A percentile compares a stretch with the other conserved stretches of the same genome.
These are phyloP conservation scores for Mycteria americana DNA, from an alignment of 2,797 vertebrate species.

Conservation along the genomic window DNA sequence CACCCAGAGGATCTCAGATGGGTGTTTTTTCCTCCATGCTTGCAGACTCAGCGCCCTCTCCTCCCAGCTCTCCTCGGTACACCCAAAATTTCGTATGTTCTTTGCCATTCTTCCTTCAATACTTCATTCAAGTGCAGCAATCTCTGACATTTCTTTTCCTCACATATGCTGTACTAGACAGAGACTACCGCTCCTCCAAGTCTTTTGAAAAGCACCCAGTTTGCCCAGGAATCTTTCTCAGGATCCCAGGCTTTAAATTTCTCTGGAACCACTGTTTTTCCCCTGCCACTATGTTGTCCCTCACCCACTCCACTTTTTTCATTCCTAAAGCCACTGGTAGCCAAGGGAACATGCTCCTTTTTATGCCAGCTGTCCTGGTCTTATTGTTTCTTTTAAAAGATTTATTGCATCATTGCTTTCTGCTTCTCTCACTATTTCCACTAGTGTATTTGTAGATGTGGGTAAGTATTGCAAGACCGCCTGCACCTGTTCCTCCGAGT, in stretches of 20 bases:
- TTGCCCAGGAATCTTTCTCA: neutral
- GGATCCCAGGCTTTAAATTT: neutral
- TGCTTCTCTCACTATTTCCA: slow-evolving; percentile 62
- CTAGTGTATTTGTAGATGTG: slow-evolving; percentile 32
- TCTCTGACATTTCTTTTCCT: neutral
- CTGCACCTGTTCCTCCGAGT: slow-evolving; percentile 56
- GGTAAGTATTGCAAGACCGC: slow-evolving; percentile 19
- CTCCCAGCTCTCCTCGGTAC: neutral
- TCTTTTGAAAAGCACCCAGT: neutral
- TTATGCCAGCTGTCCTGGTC: slow-evolving; percentile 47
- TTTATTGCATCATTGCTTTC: slow-evolving; percentile 55
- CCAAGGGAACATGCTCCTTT: slow-evolving; percentile 46
- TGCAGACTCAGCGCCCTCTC: neutral
- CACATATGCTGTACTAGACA: neutral
- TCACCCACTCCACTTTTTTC: neutral
- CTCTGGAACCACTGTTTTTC: neutral
- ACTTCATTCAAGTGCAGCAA: neutral
- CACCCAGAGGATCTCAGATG: neutral
- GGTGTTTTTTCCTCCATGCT: neutral
- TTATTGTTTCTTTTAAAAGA: slow-evolving; percentile 70
- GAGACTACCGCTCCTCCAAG: neutral
- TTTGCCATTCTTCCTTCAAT: neutral
- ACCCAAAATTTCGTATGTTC: neutral
- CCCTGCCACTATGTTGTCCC: neutral
- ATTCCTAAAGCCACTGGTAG: slow-evolving; percentile 34